Evolutionary conservation across 2,113 vertebrate genomes (phyloP), one percentile per base, ranked within the genome.

Genomic region (Centrocercus urophasianus): DNA sequence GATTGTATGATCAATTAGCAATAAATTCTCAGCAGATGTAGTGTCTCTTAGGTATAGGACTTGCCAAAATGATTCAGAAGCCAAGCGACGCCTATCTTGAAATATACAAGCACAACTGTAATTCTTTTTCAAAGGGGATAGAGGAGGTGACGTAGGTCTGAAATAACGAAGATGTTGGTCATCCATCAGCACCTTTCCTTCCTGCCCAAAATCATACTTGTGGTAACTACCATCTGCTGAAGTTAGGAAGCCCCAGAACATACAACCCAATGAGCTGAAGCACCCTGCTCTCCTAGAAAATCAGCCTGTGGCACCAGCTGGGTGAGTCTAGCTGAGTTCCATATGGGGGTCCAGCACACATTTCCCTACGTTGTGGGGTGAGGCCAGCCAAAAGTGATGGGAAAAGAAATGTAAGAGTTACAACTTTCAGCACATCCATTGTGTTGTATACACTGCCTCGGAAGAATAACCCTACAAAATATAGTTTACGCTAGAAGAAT

Each of bases 41-140:
- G 21, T 73, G 38, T 30, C 38, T 92, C 45, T 88, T 61, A 88
- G 77, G 59, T 67, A 84, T 1, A n/a, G 63, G 38, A n/a, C 65
- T 91, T 93, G 61, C 82, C 77, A 70, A 92, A 56, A 10, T 78
- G 36, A 69, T 59, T 72, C 76, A 75, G 81, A 86, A 93, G n/a
- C 75, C 86, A 50, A 80, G 76, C 61, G 17, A 75, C n/a, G 59
- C 20, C 59, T 87, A 36, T 25, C 32, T 90, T 73, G 30, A 77
- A 90, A 72, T 88, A 57, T 1, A 40, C 8, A 8, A 85, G 20
- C 43, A 12, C 14, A 76, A 22, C 8, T 83, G 15, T 61, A 76
- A 65, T 21, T 67, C 25, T 45, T 79, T 47, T 17, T 4, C 47
- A 42, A 64, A 80, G 91, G 30, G 6, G 7, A 13, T 83, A n/a